phyloP scores from a whole-genome alignment of 2,888 invertebrate species.

The Azorinus chamasolen region DNA sequence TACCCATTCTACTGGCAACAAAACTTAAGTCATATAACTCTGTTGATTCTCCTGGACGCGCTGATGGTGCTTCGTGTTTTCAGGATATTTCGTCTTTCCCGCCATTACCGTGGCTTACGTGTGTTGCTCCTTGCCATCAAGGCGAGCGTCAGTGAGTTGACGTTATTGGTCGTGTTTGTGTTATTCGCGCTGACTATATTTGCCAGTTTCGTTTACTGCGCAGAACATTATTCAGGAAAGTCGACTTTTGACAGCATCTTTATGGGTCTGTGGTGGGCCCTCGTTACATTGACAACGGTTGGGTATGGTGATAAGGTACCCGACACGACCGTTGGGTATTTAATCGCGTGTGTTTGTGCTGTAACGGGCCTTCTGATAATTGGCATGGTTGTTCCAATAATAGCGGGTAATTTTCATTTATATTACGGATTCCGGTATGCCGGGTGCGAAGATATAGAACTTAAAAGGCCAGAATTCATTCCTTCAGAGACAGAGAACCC shows the following conservation, averaged over 20 bases:
- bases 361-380: conserved; percentile 81
- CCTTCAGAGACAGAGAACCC: conserved; percentile 55
- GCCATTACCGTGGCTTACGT: conserved; percentile 69
- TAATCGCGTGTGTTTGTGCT: conserved; percentile 79
- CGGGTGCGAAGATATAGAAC: conserved; percentile 49
- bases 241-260: conserved; percentile 60
- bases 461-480: conserved; percentile 55
- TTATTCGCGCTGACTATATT: conserved; percentile 66
- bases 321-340: conserved; percentile 72
- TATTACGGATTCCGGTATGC: conserved; percentile 77
- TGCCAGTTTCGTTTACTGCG: conserved; percentile 68
- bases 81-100: conserved; percentile 68
- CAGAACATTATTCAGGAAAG: conserved; percentile 56
- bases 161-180: conserved; percentile 68
- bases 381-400: conserved; percentile 83
- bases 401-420: conserved; percentile 82
- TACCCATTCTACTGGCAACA: conserved; percentile 59
- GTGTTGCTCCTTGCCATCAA: conserved; percentile 68
- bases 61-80: conserved; percentile 69
- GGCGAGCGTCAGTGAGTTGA: conserved; percentile 68
- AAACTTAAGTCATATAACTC: conserved; percentile 26
- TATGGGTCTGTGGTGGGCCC: conserved; percentile 71
- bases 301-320: conserved; percentile 83
- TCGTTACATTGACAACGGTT: conserved; percentile 78
- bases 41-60: conserved; percentile 60